Base-by-base conservation (phyloP, 2,888 invertebrate genomes). In the Temnothorax ravouxi region DNA sequence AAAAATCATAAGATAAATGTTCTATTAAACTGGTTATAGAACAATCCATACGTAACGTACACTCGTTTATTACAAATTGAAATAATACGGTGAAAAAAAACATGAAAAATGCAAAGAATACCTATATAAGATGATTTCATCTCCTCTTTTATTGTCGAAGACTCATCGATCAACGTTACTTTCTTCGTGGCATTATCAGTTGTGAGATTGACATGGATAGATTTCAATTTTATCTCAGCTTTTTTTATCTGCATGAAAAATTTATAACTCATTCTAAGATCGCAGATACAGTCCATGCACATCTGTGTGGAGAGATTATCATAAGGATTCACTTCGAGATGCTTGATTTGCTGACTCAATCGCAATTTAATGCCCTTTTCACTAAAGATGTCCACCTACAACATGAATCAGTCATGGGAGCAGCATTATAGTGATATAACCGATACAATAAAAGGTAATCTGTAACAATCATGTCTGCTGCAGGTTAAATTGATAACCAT, bases 181-280 rank as follows among this genome's bases (percentile, higher is more conserved):
- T 83, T 88, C 44, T 25, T 88, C 21, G 72, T 56, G 11, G 75
- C 41, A 5, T 87, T 75, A 15, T 91, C 90, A 8, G 84, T 81
- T 5, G 34, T 67, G 9, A 93, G 52, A 11, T 90, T 88, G 44
- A 88, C 66, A 41, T 92, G 89, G 82, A 94, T 92, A 8, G 93
- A 93, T 75, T 92, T 92, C 6, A 95, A 87, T 86, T 94, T 95
- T 11, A 94, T 90, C 82, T 95, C 93, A 8, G 95, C 94, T 71
- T 95, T 95, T 69, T 94, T 95, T 4, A 95, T 95, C 83, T 95
- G 95, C 92, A 94, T 93, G 66, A 94, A 95, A 91, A 95, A 95
- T 83, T 94, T 94, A 72, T 95, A 95, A 87, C 95, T 95, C 93
- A 94, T 94, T 88, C 93, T 94, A 6, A 95, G 84, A 86, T 95